These are phyloP conservation scores for Actias luna DNA, from an alignment of 2,888 invertebrate species.

Conservation along the genomic window DNA sequence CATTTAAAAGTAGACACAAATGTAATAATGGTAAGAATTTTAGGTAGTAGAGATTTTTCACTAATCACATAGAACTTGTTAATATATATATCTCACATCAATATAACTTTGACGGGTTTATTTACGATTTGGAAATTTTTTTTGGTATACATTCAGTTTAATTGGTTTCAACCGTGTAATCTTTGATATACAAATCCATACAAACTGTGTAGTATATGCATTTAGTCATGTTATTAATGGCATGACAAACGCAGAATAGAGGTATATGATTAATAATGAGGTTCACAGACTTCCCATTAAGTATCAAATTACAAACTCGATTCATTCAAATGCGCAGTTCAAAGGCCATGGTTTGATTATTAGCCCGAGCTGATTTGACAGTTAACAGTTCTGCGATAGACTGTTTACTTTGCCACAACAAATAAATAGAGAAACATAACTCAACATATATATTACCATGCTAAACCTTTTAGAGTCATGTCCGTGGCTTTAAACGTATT, in stretches of 20 bases:
- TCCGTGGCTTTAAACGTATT: too few species aligned
- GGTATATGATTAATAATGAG: neutral
- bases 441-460: neutral
- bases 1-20: too few species aligned
- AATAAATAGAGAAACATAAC: neutral
- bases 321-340: slow-evolving; percentile 14
- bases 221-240: neutral
- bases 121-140: too few species aligned
- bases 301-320: slow-evolving; percentile 21
- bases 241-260: slow-evolving; percentile 5
- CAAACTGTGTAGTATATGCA: neutral
- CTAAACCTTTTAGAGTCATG: too few species aligned
- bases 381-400: slow-evolving; percentile 19
- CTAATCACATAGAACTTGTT: too few species aligned
- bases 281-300: slow-evolving; percentile 4
- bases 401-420: slow-evolving; percentile 5
- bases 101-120: too few species aligned
- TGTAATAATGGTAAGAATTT: too few species aligned
- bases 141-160: neutral
- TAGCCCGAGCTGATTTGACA: slow-evolving; percentile 23
- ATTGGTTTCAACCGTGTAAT: neutral
- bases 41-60: too few species aligned
- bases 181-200: neutral
- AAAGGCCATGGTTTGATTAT: slow-evolving; percentile 22
- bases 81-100: too few species aligned